phyloP scores from a whole-genome alignment of 2,797 vertebrate species.

The Urosaurus nigricauda region DNA sequence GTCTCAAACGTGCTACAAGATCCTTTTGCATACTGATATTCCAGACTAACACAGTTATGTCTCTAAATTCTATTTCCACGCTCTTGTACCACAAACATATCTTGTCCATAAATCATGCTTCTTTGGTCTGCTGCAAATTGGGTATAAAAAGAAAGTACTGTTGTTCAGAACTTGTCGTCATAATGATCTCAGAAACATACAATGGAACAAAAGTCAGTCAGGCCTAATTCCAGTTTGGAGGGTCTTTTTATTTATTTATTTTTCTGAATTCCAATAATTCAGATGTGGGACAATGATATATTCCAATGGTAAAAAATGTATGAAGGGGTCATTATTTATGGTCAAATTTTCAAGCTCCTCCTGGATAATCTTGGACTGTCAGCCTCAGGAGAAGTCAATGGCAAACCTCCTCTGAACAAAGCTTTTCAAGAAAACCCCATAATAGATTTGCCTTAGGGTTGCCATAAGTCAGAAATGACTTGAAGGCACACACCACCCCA shows the following conservation, averaged over 20 bases:
- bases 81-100: too few relatives aligned
- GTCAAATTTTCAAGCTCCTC: neutral
- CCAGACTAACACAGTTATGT: too few relatives aligned
- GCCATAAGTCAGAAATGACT: too few relatives aligned
- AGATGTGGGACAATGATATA: neutral
- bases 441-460: too few relatives aligned
- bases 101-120: neutral
- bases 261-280: neutral
- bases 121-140: neutral
- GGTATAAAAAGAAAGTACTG: neutral
- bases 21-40: too few relatives aligned
- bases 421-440: too few relatives aligned
- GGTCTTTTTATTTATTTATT: neutral
- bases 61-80: too few relatives aligned
- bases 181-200: neutral
- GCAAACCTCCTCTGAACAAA: too few relatives aligned
- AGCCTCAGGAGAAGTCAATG: too few relatives aligned
- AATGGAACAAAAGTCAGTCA: neutral
- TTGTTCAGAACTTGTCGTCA: neutral
- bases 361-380: too few relatives aligned
- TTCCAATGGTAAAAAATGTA: neutral
- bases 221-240: neutral
- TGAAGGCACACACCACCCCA: too few relatives aligned
- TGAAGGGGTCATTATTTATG: neutral
- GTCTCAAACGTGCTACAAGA: too few relatives aligned